Base-by-base conservation (phyloP, 2,888 invertebrate species). In the Caenorhabditis panamensis region DNA sequence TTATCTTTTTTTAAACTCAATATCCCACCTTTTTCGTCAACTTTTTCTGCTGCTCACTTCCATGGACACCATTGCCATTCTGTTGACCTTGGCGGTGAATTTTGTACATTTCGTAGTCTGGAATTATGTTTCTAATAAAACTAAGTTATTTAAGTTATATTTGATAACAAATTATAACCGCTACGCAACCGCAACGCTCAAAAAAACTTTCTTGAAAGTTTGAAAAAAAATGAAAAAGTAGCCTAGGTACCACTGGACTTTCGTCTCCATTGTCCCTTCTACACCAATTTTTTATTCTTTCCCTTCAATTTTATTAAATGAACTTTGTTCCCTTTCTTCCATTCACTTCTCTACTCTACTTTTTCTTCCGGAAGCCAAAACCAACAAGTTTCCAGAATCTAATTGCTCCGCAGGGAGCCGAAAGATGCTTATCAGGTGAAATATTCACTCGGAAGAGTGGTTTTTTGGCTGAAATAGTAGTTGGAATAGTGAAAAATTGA, bases 101-200 rank as follows among this genome's bases (percentile, higher is more conserved):
- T 67, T 84, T 84, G 75, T 84, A 84, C 84, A 84, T 84, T 73
- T 82, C 84, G 82, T 82, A 84, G 72, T 84, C 84, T 84, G 84
- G 37, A 83, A 84, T 58, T 56, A 26, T 13, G 13, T 28, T 44
- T 56, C 41, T 16, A 26, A n/a, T 18, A 18, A 58, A 36, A 58
- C 5, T 11, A 41, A 5, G 5, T 41, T 6, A 41, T 3, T 11
- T 41, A 31, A 31, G 9, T 6, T 9, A 31, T 31, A 31, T 31
- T 31, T 31, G n/a, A n/a, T 31, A 31, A 31, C 31, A 31, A 31
- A 6, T 31, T 31, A 4, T 6, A 9, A 31, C 31, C 4, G 9
- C n/a, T n/a, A n/a, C n/a, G n/a, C n/a, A n/a, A n/a, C n/a, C n/a
- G n/a, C n/a, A n/a, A n/a, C n/a, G n/a, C n/a, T n/a, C n/a, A n/a